These are phyloP conservation scores for Neodiprion virginianus DNA, from an alignment of 1,140 invertebrate species.

Conservation along the genomic window DNA sequence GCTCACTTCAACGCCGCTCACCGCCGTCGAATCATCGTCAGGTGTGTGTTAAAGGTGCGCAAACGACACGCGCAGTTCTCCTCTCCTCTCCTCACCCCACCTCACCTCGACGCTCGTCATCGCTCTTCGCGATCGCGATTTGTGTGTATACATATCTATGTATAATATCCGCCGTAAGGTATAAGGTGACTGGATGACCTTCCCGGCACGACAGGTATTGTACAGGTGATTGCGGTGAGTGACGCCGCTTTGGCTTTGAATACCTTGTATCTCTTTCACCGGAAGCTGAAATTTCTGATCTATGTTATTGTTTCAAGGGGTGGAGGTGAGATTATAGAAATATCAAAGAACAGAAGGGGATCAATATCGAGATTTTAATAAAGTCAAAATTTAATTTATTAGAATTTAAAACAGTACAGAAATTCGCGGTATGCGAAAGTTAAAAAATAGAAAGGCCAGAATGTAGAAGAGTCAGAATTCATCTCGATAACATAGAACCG, in stretches of 20 bases:
- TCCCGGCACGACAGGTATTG: not conserved
- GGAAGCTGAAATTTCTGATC: not conserved
- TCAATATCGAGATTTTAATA: too few relatives aligned
- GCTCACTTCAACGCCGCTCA: not conserved
- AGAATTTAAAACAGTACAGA: too few relatives aligned
- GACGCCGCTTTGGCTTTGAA: not conserved
- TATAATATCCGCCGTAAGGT: not conserved
- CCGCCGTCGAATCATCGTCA: not conserved
- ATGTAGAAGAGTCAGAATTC: too few relatives aligned
- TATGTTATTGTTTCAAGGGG: slow-evolving; percentile 20
- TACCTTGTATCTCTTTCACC: not conserved
- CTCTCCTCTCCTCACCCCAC: not conserved
- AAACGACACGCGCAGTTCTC: not conserved
- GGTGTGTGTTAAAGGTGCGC: too few relatives aligned
- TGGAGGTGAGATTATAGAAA: too few relatives aligned
- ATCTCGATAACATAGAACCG: too few relatives aligned
- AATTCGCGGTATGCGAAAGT: too few relatives aligned
- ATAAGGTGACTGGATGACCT: not conserved
- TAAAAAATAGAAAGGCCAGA: too few relatives aligned
- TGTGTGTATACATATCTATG: not conserved
- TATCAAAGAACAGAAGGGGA: too few relatives aligned
- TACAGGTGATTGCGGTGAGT: not conserved
- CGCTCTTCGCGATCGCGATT: slow-evolving; percentile 5
- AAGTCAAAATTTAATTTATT: too few relatives aligned
- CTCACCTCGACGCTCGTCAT: too few relatives aligned